Evolutionary conservation across 2,113 vertebrate species (phyloP).

Genomic region (Todiramphus saurophagus): DNA sequence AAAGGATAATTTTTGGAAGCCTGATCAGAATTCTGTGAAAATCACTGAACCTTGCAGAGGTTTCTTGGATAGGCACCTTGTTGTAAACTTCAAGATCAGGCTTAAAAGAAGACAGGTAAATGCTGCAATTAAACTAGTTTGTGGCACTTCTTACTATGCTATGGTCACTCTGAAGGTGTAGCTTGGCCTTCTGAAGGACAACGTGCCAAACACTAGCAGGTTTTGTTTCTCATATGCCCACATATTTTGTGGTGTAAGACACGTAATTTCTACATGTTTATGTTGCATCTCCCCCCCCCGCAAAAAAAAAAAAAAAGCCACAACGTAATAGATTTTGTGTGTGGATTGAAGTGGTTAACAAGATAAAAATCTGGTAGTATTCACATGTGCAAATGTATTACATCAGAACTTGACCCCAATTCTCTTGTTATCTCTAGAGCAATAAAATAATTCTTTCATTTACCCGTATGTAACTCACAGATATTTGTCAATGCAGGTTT

Average conservation of each 20-base stretch:
- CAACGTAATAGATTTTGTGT: background rate
- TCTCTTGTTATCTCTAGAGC: background rate
- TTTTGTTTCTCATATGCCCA: background rate
- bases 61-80: background rate
- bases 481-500: slow-evolving; percentile 43
- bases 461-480: background rate
- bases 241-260: background rate
- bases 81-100: background rate
- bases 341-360: background rate
- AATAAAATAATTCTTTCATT: background rate
- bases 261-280: background rate
- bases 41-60: background rate
- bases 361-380: background rate
- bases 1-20: background rate
- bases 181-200: background rate
- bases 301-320: background rate
- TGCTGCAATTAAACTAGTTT: background rate
- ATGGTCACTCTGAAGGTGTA: background rate
- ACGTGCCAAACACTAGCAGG: background rate
- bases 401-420: background rate
- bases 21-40: background rate
- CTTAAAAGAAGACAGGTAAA: background rate
- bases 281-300: background rate
- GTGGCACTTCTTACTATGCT: background rate
- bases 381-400: background rate